Evolutionary conservation across 2,113 vertebrate genomes (phyloP).

Genomic region (Burhinus oedicnemus): DNA sequence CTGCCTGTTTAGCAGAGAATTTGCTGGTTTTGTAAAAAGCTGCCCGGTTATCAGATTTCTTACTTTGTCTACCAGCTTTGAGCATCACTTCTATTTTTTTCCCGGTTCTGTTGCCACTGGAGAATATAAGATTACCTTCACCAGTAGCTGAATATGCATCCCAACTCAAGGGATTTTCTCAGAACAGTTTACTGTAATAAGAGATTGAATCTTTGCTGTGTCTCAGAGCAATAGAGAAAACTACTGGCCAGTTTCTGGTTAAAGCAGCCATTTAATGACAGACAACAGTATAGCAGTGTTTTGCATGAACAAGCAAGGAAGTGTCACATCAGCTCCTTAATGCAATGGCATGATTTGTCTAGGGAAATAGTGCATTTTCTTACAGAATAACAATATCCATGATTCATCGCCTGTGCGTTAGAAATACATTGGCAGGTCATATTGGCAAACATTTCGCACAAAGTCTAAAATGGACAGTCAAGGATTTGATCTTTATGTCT

Average conservation of each 20-base stretch:
- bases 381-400: not conserved
- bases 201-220: not conserved
- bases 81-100: not conserved
- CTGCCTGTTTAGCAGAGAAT: not conserved
- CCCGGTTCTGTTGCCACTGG: not conserved
- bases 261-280: not conserved
- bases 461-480: not conserved
- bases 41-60: not conserved
- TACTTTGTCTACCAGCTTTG: not conserved
- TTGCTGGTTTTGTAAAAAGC: not conserved
- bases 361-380: not conserved
- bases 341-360: slow-evolving; percentile 17
- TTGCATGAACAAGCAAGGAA: slow-evolving; percentile 7
- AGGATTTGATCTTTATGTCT: slow-evolving; percentile 13
- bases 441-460: slow-evolving; percentile 19
- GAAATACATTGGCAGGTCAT: not conserved
- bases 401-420: slow-evolving; percentile 7
- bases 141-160: not conserved
- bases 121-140: not conserved
- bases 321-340: slow-evolving; percentile 19
- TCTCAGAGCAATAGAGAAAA: not conserved
- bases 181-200: not conserved
- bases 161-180: not conserved
- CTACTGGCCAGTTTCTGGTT: not conserved
- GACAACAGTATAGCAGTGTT: not conserved